These are phyloP conservation scores for Nowickia ferox DNA, from an alignment of 2,888 invertebrate species.

Conservation along the genomic window DNA sequence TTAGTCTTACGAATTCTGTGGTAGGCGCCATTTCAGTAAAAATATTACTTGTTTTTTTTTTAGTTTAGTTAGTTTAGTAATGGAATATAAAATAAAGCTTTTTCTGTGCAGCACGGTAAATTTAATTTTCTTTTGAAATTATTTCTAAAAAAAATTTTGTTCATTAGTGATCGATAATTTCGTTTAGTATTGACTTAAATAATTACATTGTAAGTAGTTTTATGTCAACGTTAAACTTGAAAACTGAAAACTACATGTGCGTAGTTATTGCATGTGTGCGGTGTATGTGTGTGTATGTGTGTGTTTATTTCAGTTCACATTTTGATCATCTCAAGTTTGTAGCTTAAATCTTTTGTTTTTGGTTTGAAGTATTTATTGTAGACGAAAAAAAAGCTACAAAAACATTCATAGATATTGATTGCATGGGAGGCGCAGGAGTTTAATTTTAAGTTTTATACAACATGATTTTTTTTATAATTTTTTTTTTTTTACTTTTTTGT, in stretches of 20 bases:
- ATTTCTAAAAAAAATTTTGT: neutral
- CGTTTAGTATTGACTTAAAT: constrained; percentile 24
- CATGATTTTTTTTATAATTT: no score
- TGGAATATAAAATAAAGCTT: no score
- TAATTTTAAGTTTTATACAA: constrained; percentile 27
- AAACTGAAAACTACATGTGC: constrained; percentile 44
- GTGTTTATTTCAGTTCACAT: constrained; percentile 51
- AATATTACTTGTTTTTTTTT: no score
- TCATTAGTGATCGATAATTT: neutral
- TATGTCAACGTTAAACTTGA: constrained; percentile 6
- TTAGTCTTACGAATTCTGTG: no score
- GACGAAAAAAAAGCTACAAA: constrained; percentile 28
- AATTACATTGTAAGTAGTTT: constrained; percentile 6
- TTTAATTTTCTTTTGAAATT: neutral
- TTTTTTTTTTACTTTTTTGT: constrained; percentile 34
- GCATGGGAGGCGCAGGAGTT: constrained; percentile 72
- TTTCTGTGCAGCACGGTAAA: no score
- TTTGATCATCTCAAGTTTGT: constrained; percentile 70
- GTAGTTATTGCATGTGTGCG: neutral
- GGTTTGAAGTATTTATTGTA: constrained; percentile 30
- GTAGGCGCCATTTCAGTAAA: no score
- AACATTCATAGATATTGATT: constrained; percentile 41
- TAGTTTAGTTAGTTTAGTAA: no score
- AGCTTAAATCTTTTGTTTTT: constrained; percentile 71
- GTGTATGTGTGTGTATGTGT: constrained; percentile 1